A percentile compares a stretch with the other conserved stretches of the same genome.
Conservation (phyloP, 2,797 vertebrate species). For the Sebastiscus albofasciatus region DNA sequence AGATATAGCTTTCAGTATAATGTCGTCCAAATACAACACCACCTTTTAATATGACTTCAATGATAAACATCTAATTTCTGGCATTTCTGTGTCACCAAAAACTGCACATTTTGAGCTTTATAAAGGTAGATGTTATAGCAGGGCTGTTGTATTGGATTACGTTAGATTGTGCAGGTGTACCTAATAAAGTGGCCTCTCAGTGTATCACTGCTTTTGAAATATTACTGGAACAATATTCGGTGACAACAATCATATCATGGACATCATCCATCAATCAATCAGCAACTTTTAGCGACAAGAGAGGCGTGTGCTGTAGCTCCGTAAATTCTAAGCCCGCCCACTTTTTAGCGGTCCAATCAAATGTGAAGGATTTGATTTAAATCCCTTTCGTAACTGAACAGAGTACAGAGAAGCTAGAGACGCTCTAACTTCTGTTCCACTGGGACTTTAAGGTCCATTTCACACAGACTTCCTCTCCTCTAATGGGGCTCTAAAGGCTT, state of each 20-base stretch:
- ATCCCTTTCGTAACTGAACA: too few species aligned
- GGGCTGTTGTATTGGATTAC: background rate
- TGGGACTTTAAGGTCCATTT: background rate
- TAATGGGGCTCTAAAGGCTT: background rate
- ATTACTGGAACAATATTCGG: background rate
- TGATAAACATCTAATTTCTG: background rate
- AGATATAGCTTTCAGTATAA: background rate
- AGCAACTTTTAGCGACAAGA: too few species aligned
- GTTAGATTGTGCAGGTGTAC: background rate
- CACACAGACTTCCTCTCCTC: background rate
- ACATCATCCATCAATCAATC: too few species aligned
- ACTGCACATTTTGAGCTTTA: background rate
- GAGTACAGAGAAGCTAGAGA: background rate
- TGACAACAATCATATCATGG: too few species aligned
- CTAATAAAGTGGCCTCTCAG: background rate
- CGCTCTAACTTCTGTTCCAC: background rate
- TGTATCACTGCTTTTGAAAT: background rate
- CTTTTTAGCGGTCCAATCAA: background rate
- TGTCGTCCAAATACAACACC: background rate
- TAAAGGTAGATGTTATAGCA: background rate
- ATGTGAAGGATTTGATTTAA: background rate
- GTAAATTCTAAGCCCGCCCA: background rate
- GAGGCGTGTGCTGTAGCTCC: too few species aligned
- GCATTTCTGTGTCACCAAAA: background rate
- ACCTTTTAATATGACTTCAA: background rate